Evolutionary conservation across 2,888 invertebrate species (phyloP).

Genomic region (Thyatira batis): DNA sequence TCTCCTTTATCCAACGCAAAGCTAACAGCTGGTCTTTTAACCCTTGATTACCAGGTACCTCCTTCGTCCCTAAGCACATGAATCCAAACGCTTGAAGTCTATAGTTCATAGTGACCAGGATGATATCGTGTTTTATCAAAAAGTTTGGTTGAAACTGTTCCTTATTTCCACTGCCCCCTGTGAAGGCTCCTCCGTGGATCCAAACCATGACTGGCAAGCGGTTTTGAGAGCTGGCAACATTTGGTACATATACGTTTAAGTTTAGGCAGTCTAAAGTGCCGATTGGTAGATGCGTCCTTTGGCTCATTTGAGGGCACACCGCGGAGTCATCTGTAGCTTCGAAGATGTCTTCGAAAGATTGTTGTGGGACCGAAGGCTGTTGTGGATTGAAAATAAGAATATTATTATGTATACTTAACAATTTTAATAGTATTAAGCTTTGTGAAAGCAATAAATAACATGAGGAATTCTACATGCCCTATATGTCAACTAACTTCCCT

Average conservation of each 20-base stretch:
- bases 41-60: constrained; percentile 48
- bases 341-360: constrained; percentile 23
- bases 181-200: constrained; percentile 6
- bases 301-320: constrained; percentile 23
- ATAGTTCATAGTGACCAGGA: constrained; percentile 35
- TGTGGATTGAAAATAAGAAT: constrained; percentile 11
- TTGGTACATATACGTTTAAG: constrained; percentile 11
- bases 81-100: constrained; percentile 41
- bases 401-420: not conserved
- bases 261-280: constrained; percentile 77
- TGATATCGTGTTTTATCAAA: constrained; percentile 26
- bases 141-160: constrained; percentile 10
- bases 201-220: constrained; percentile 8
- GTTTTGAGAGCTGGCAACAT: not conserved
- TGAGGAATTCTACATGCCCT: too few relatives aligned
- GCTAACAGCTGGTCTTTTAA: constrained; percentile 43
- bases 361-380: constrained; percentile 20
- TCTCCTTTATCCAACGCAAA: constrained; percentile 43
- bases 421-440: not conserved
- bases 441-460: too few relatives aligned
- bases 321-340: constrained; percentile 28
- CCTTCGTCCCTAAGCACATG: constrained; percentile 28
- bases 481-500: too few relatives aligned
- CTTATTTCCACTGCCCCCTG: not conserved
- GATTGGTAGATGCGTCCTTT: too few relatives aligned